These are phyloP conservation scores for Polyodon spathula DNA, from an alignment of 2,113 vertebrate genomes.

Conservation along the genomic window DNA sequence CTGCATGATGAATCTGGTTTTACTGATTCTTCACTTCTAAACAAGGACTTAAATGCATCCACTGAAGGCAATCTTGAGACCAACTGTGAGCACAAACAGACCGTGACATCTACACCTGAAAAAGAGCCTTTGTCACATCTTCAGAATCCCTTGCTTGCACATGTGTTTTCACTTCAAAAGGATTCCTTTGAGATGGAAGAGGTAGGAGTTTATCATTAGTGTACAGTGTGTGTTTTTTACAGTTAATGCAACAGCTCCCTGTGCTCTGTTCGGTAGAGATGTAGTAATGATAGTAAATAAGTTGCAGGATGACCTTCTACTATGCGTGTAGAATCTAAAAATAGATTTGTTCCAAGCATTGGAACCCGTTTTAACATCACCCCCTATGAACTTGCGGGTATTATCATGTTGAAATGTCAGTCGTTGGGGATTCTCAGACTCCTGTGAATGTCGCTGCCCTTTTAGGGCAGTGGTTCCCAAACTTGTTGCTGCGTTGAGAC, in stretches of 20 bases:
- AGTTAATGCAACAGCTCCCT: not conserved
- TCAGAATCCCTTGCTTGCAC: slow-evolving; percentile 49
- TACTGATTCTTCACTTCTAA: slow-evolving; percentile 23
- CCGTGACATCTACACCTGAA: slow-evolving; percentile 26
- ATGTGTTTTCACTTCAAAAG: slow-evolving; percentile 63
- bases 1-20: slow-evolving; percentile 22
- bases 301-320: no score
- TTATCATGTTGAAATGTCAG: no score
- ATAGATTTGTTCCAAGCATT: no score
- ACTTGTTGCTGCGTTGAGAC: no score
- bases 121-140: slow-evolving; percentile 47
- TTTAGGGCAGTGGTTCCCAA: no score
- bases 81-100: slow-evolving; percentile 21
- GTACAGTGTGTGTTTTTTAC: not conserved
- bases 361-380: no score
- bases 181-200: slow-evolving; percentile 97
- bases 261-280: no score
- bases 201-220: slow-evolving; percentile 50
- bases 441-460: no score
- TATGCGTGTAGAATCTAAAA: no score
- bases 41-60: slow-evolving; percentile 25
- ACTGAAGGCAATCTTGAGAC: slow-evolving; percentile 24
- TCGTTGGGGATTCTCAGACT: no score
- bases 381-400: no score
- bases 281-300: no score